Base-by-base conservation (phyloP, 2,113 vertebrate genomes). In the Meles meles region DNA sequence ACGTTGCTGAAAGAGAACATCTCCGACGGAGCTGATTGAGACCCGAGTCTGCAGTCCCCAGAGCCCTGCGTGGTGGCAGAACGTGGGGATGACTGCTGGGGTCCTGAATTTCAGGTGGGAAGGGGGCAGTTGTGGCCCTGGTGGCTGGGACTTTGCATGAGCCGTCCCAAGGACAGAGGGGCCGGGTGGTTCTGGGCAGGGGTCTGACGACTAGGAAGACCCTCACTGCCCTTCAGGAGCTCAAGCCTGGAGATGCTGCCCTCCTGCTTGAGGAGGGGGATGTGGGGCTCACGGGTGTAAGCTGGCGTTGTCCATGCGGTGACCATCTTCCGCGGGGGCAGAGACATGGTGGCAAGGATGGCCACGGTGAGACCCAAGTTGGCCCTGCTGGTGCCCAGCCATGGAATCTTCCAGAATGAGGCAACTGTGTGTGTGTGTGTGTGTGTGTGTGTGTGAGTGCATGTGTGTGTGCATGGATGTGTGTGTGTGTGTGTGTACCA, bases 61-160 rank as follows among this genome's bases (percentile, higher is more conserved):
- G 37, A 15, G 77, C 7, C 13, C 63, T 1, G 1, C 13, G 39
- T 0, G 0, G 63, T 11, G 63, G 63, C 29, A 7, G 34, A 67
- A n/a, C 3, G 5, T 27, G 11, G 11, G 27, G 27, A 63, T 63
- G 61, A 63, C 61, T 12, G 11, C 11, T 63, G 61, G 29, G 61
- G 61, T 63, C 27, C 61, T 29, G 27, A 63, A 27, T 63, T 61
- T 63, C 61, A 29, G 61, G 61, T 63, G 61, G 61, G 61, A 29
- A 29, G 61, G 61, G 61, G 61, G 27, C 61, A 63, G 61, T 6
- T 29, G 61, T 29, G 61, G 61, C 11, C 61, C 61, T 29, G 61
- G 61, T 29, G 61, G 61, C 61, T 63, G 27, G 23, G 27, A 63
- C 27, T 63, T 57, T 59, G 57, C 57, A 57, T 61, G 59, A 27